These are phyloP conservation scores for Nasua narica DNA, from an alignment of 2,797 vertebrate species.

Conservation along the genomic window DNA sequence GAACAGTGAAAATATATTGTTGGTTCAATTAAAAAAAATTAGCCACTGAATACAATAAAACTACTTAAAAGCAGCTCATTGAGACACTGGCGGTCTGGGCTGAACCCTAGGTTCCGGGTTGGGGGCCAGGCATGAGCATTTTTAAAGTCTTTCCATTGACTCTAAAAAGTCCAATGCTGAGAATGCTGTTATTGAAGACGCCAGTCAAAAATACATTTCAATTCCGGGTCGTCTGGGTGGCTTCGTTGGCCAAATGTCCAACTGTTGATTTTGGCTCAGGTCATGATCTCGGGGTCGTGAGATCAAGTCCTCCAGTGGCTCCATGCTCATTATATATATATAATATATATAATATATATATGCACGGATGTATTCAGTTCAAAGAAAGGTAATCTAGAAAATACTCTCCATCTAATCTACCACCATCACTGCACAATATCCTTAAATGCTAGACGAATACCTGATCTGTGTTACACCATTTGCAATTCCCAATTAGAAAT, in stretches of 20 bases:
- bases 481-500: not conserved
- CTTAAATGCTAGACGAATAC: fast-evolving
- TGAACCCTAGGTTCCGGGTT: not conserved
- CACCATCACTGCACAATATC: not conserved
- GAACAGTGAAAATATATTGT: fast-evolving
- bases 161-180: too few relatives aligned
- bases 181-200: too few relatives aligned
- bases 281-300: not conserved
- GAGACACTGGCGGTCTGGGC: not conserved
- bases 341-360: too few relatives aligned
- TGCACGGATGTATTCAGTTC: fast-evolving
- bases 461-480: not conserved
- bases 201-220: not conserved
- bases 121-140: fast-evolving
- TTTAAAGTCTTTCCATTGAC: fast-evolving
- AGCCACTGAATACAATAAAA: not conserved
- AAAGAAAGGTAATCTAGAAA: not conserved
- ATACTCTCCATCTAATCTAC: not conserved
- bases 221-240: not conserved
- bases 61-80: not conserved
- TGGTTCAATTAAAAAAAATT: not conserved
- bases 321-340: too few relatives aligned
- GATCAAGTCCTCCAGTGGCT: not conserved
- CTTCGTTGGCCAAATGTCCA: not conserved
- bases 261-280: not conserved